Percentiles rank a stretch among this genome's conserved stretches.
Evolutionary conservation across 2,888 invertebrate species (phyloP).

Genomic region (Clitarchus hookeri): DNA sequence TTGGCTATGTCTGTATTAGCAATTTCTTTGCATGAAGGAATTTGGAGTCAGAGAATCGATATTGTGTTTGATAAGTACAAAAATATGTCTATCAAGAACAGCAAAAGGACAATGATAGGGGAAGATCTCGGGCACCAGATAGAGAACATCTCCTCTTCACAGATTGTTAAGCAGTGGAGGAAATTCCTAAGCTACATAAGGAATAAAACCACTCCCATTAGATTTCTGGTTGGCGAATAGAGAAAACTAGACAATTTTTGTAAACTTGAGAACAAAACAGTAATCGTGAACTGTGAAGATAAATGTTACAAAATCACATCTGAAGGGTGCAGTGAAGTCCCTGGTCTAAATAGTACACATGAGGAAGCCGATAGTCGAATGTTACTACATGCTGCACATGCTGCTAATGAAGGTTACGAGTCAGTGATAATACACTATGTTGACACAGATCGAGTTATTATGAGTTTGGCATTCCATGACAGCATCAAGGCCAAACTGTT

Average conservation of each 20-base stretch:
- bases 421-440: too few relatives aligned
- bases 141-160: neutral
- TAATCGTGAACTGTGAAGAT: neutral
- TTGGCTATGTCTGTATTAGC: neutral
- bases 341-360: too few relatives aligned
- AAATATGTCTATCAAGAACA: neutral
- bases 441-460: too few relatives aligned
- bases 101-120: neutral
- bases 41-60: neutral
- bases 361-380: too few relatives aligned
- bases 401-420: too few relatives aligned
- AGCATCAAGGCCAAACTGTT: neutral
- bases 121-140: neutral
- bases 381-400: too few relatives aligned
- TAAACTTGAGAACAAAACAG: neutral
- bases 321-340: too few relatives aligned
- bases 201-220: too few relatives aligned
- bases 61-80: slow-evolving; percentile 6
- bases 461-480: neutral
- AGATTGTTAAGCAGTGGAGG: too few relatives aligned
- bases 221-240: too few relatives aligned
- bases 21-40: too few relatives aligned
- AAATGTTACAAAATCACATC: too few relatives aligned
- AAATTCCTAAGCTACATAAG: slow-evolving; percentile 15
- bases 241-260: neutral